Evolutionary conservation across 2,113 vertebrate species (phyloP).

Genomic region (Clupea harengus): DNA sequence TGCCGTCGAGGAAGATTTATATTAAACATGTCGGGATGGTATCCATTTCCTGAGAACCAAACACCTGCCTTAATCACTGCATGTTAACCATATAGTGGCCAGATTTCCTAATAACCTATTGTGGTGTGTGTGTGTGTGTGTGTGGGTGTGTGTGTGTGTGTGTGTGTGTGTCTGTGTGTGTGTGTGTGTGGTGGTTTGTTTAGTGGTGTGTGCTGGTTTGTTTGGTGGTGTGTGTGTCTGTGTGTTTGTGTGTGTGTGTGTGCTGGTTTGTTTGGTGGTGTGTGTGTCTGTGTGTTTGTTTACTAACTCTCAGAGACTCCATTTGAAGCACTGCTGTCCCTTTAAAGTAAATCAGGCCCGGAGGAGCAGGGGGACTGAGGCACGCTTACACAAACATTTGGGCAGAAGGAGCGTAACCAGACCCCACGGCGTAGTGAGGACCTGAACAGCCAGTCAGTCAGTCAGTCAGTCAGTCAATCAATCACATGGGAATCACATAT

Average conservation of each 20-base stretch:
- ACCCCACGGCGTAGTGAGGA: conserved; percentile 14
- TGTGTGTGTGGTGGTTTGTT: background rate
- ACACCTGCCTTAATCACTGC: background rate
- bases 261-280: background rate
- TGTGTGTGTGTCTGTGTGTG: background rate
- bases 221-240: background rate
- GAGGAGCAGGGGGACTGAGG: background rate
- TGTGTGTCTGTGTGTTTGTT: conserved; percentile 28
- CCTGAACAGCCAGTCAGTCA: conserved; percentile 17
- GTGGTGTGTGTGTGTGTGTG: background rate
- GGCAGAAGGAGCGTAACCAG: conserved; percentile 18
- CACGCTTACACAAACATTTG: background rate
- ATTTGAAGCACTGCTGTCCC: background rate
- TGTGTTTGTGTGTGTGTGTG: background rate
- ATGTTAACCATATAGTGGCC: background rate
- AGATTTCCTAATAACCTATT: background rate
- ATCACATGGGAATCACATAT: conserved; percentile 27
- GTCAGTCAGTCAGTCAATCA: conserved; percentile 1
- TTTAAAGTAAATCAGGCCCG: background rate
- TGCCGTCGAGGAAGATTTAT: background rate
- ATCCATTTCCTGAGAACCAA: background rate
- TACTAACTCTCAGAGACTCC: background rate
- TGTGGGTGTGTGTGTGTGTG: background rate
- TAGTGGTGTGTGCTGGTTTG: conserved; percentile 26
- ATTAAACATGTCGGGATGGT: background rate